Evolutionary conservation across 2,113 vertebrate genomes (phyloP).

Genomic region (Amphiprion ocellaris): DNA sequence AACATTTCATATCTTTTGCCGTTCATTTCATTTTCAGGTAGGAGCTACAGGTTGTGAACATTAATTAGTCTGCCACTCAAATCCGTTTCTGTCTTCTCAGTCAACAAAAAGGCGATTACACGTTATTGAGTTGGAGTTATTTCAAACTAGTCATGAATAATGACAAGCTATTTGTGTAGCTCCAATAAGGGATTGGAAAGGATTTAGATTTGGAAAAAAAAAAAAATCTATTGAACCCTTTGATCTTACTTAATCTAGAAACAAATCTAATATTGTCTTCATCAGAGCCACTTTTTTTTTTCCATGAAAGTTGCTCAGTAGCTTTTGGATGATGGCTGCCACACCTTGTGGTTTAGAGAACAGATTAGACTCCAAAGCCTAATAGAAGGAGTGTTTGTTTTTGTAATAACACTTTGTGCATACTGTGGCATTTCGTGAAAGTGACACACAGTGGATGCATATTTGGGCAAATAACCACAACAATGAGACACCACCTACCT

Average conservation of each 20-base stretch:
- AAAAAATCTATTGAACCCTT: not conserved
- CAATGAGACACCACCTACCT: not conserved
- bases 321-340: not conserved
- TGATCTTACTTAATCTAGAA: no score
- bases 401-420: not conserved
- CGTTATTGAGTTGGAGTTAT: no score
- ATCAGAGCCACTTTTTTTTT: not conserved
- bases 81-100: not conserved
- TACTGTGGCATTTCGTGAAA: not conserved
- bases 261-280: no score
- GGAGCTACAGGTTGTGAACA: slow-evolving; percentile 20
- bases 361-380: not conserved
- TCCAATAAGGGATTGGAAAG: no score
- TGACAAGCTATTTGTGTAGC: no score
- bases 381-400: not conserved
- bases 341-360: not conserved
- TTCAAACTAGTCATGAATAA: no score
- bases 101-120: not conserved
- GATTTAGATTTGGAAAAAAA: no score
- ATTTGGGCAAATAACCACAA: slow-evolving; percentile 9
- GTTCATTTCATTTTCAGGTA: slow-evolving; percentile 17
- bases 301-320: not conserved
- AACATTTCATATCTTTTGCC: not conserved
- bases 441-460: not conserved
- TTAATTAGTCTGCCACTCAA: slow-evolving; percentile 21